phyloP scores from a whole-genome alignment of 2,113 vertebrate species.

The Nestor notabilis region DNA sequence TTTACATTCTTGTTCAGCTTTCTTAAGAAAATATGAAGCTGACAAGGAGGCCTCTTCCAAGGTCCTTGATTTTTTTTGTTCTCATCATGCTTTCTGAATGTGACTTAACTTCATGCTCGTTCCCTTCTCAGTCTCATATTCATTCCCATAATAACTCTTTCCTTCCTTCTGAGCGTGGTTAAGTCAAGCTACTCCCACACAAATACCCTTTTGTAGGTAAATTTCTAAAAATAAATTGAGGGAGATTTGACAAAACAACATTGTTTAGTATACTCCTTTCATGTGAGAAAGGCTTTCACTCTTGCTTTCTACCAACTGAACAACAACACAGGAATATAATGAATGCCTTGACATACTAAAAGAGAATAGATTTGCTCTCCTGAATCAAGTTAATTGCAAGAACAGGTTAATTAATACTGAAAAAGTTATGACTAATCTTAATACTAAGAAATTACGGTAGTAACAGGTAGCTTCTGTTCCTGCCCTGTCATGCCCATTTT shows the following conservation, averaged over 20 bases:
- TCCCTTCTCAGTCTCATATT: neutral
- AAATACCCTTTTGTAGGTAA: neutral
- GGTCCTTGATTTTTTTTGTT: neutral
- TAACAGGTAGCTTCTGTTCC: neutral
- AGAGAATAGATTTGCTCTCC: neutral
- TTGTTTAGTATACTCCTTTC: neutral
- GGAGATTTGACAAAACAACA: neutral
- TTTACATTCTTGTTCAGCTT: neutral
- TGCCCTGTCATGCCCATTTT: neutral
- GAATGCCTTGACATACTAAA: neutral
- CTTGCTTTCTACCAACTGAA: neutral
- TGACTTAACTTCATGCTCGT: neutral
- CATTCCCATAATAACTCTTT: neutral
- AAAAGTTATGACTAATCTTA: neutral
- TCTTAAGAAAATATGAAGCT: neutral
- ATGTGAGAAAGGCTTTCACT: neutral
- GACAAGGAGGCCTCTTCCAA: neutral
- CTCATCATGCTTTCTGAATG: neutral
- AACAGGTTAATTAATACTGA: neutral
- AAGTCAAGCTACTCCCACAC: neutral
- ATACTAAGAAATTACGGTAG: neutral
- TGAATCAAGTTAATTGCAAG: neutral
- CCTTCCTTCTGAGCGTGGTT: neutral
- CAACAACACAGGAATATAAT: neutral
- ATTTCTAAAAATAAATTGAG: neutral